Evolutionary conservation across 1,140 invertebrate genomes (phyloP).

Genomic region (Pogonomyrmex barbatus): DNA sequence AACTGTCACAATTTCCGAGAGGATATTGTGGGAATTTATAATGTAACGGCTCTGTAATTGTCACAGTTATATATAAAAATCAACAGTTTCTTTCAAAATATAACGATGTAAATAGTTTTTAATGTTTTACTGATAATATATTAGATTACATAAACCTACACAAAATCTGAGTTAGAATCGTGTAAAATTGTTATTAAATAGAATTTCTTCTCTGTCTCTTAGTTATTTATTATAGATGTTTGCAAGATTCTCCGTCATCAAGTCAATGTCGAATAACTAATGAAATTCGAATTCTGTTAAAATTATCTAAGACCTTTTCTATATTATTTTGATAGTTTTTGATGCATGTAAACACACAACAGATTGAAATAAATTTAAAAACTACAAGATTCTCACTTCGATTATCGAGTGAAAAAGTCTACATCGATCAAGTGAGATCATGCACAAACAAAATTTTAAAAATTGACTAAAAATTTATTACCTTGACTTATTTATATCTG

Average conservation of each 20-base stretch:
- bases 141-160: background rate
- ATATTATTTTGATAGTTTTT: background rate
- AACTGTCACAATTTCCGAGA: background rate
- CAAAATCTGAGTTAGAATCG: background rate
- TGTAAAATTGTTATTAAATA: background rate
- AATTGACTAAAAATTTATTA: background rate
- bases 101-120: background rate
- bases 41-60: background rate
- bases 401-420: background rate
- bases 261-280: background rate
- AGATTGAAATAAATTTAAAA: background rate
- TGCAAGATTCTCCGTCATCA: background rate
- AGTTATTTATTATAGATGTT: background rate
- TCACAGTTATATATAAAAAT: background rate
- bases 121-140: background rate
- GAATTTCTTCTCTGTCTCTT: background rate
- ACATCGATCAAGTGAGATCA: background rate
- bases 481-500: background rate
- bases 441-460: background rate
- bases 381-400: background rate
- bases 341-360: background rate
- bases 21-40: background rate
- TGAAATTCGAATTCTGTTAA: background rate
- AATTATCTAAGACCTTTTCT: background rate
- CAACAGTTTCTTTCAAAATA: background rate